Base-by-base conservation (phyloP, 1,140 invertebrate genomes). In the Oreohelix idahoensis region DNA sequence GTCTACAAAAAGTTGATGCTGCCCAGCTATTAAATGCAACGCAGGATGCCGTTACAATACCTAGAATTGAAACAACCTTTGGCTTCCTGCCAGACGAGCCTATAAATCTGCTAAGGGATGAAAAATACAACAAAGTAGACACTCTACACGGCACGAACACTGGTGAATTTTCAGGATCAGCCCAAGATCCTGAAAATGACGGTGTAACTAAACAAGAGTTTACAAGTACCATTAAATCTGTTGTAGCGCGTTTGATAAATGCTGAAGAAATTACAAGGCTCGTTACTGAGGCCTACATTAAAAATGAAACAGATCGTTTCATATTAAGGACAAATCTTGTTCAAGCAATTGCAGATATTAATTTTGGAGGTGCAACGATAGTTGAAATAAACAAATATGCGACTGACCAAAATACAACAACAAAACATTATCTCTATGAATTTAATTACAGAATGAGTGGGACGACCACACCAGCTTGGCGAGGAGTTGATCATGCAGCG, bases 21-120 rank as follows among this genome's bases (percentile, higher is more conserved):
- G 4, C 4, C 10, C 77, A 66, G 4, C 23, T 79, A 23, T 15
- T 79, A 32, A 29, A 49, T 23, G 77, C 77, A 2, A 8, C 53
- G 11, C 26, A 20, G 2, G 58, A 79, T 39, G 36, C 29, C 23
- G 36, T 79, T 1, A 32, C 63, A 4, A 39, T 45, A 10, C 77
- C 77, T 38, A 58, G 53, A 58, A 53, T 79, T 1, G 77, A 79
- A 66, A 79, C 77, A 4, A 42, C 38, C 13, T 79, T 79, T 66
- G 53, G 77, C 1, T 79, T 79, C 29, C n/a, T 79, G 36, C 53
- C 77, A 5, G 77, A 69, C 58, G 49, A 79, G 1, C 77, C 77
- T 26, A 4, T 36, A n/a, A 79, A 36, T 53, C 36, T 79, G 2
- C 35, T 66, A 8, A 1, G 23, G 17, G 42, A n/a, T n/a, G 58